Evolutionary conservation across 2,888 invertebrate genomes (phyloP).

Genomic region (Rhagonycha fulva): DNA sequence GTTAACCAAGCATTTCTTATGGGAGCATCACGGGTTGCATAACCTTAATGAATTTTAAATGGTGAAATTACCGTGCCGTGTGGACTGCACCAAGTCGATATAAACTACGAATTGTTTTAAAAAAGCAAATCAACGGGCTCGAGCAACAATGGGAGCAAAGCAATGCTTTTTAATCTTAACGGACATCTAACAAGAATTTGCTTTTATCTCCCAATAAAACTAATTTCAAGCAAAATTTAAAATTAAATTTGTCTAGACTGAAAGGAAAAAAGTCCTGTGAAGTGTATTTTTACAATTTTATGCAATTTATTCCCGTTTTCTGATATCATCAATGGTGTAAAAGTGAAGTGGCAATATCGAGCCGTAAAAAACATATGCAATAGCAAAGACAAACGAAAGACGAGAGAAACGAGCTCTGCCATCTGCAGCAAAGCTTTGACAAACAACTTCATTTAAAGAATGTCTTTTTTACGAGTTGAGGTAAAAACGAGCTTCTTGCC

Average conservation of each 20-base stretch:
- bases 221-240: background rate
- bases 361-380: constrained; percentile 6
- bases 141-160: background rate
- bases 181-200: background rate
- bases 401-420: constrained; percentile 7
- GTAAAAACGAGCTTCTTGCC: constrained; percentile 5
- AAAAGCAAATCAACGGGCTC: background rate
- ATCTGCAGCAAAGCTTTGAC: constrained; percentile 11
- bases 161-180: background rate
- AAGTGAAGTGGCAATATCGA: constrained; percentile 11
- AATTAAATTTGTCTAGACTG: background rate
- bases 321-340: constrained; percentile 2
- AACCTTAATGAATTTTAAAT: no score
- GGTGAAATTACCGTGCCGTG: no score
- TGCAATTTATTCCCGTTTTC: background rate
- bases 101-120: no score
- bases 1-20: no score
- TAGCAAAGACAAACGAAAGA: constrained; percentile 9
- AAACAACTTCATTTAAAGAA: constrained; percentile 10
- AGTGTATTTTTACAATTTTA: background rate
- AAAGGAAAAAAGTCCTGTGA: background rate
- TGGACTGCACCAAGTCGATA: no score
- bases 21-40: no score
- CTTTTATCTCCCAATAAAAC: background rate
- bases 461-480: constrained; percentile 11